Evolutionary conservation across 2,888 invertebrate genomes (phyloP), one percentile per base, ranked within the genome.

Genomic region (Rhingia rostrata): DNA sequence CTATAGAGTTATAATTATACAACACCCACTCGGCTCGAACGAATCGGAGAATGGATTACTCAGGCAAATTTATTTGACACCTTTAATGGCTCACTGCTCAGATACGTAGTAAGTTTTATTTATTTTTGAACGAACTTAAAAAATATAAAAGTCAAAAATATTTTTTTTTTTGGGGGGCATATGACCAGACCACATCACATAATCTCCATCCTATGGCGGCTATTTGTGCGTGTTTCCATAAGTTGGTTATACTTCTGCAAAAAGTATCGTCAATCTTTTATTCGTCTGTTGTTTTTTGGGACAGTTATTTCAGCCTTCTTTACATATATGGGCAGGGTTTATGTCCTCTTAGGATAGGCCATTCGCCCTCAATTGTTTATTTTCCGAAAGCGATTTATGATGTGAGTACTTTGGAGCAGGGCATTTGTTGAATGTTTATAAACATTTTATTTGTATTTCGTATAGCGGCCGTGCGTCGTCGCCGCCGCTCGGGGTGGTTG

Each of bases 21-120:
- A 10, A 37, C 72, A 54, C 66, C 67, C 67, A 56, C 67, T 56
- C 63, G 32, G 58, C 54, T 56, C 22, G 77, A 83, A 74, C 83
- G 78, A 83, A 83, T 83, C 73, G 69, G 6, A 56, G n/a, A 83
- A 83, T 63, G 78, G 69, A 83, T 83, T 83, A 69, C 63, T 53
- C 73, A 66, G 53, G 58, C 53, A 78, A 83, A 83, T 83, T 78
- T 83, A 83, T 83, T 78, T 78, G 83, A 83, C 83, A 83, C 69
- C 64, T 83, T 78, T 78, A 78, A 83, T 69, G 78, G 78, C 63
- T 56, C 35, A 78, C 78, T 78, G 67, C 73, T 73, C 78, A 83
- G 69, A 78, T 78, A 78, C 77, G 67, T 61, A 78, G 83, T 78
- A 83, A 67, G 78, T 51, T 63, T 22, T 22, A 22, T 22, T 22